Base-by-base conservation (phyloP, 2,797 vertebrate genomes). In the Loriculus beryllinus region DNA sequence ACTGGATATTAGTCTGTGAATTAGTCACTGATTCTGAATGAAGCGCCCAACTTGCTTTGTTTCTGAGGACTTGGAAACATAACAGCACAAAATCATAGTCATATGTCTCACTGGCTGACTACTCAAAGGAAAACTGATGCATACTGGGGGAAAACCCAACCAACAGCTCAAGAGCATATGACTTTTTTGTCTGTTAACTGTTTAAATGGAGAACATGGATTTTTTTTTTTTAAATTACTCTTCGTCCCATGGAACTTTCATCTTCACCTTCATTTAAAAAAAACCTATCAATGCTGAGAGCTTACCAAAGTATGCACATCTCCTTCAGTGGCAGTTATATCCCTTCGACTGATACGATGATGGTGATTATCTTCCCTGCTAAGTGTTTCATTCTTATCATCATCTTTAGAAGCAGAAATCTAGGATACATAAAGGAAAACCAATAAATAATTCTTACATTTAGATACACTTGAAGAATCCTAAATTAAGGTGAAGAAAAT, bases 231-330 rank as follows among this genome's bases (percentile, higher is more conserved):
- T 22, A 64, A 78, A 48, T 14, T 10, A 51, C 29, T 14, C 29
- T 14, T 45, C 21, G 39, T 62, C 47, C 33, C 18, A 13, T 4
- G 39, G 23, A 79, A 22, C 20, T 52, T 60, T 71, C 33, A 39
- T 17, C 22, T 68, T 17, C 51, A 49, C 29, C 51, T 69, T 21
- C 33, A 35, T 26, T 65, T 43, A 6, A 7, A 40, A 48, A 65
- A 22, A 39, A 22, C 0, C 7, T 4, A 33, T 10, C 8, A 10
- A 7, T 4, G 42, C 63, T 42, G 51, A 62, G 54, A 85, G 47
- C 97, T 97, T 98, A 99, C 99, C 98, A 99, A 97, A 52, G 96
- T 98, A 35, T 98, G 98, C 89, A 98, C 87, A 1, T 98, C 97
- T 17, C 94, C 98, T 84, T 99, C 98, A 9, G 85, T 39, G n/a